Conservation (phyloP, 2,113 vertebrate genomes). For the cat (Felis catus) region DNA sequence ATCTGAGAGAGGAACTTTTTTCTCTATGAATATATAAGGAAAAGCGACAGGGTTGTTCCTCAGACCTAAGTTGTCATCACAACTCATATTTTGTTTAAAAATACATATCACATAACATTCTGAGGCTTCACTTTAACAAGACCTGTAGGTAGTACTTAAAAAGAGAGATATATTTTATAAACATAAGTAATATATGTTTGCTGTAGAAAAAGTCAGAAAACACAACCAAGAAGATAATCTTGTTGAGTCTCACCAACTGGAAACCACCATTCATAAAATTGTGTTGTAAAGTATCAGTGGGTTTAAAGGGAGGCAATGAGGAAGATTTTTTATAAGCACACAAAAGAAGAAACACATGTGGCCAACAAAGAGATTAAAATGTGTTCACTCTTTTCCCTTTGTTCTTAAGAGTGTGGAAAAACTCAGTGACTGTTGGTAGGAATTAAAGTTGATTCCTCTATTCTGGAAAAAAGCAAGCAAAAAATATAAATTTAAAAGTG, state of each 20-base stretch:
- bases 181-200: not conserved
- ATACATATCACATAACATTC: not conserved
- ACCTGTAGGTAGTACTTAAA: not conserved
- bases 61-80: not conserved
- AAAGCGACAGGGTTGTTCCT: not conserved
- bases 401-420: not conserved
- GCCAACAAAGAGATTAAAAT: not conserved
- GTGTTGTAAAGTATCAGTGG: not conserved
- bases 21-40: not conserved
- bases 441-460: not conserved
- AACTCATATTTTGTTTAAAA: not conserved
- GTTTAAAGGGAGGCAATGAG: not conserved
- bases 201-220: not conserved
- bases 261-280: not conserved
- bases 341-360: not conserved
- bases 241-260: not conserved
- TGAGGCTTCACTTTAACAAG: conserved; percentile 8
- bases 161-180: not conserved
- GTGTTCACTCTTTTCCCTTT: not conserved
- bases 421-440: not conserved
- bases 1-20: not conserved
- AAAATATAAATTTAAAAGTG: not conserved
- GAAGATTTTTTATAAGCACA: not conserved
- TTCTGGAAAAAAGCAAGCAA: conserved; percentile 30
- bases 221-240: conserved; percentile 8